These are phyloP conservation scores for Endotricha flammealis DNA, from an alignment of 2,888 invertebrate genomes.

Conservation along the genomic window DNA sequence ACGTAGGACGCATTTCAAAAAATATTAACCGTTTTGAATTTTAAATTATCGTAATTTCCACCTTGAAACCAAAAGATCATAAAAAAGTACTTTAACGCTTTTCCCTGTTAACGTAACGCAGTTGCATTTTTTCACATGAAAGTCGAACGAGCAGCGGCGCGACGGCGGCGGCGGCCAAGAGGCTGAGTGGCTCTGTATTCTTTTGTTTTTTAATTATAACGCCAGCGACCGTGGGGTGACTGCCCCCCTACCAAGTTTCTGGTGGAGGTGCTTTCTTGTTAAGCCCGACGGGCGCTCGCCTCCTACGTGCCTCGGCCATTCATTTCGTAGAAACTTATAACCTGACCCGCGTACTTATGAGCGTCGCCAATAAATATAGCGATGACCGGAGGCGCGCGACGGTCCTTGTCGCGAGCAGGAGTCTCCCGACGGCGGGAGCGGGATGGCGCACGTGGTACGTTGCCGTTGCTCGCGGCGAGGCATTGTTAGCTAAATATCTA, in stretches of 20 bases:
- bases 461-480: slow-evolving; percentile 58
- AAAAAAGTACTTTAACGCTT: too few relatives aligned
- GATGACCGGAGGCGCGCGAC: slow-evolving; percentile 67
- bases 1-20: too few relatives aligned
- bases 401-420: slow-evolving; percentile 51
- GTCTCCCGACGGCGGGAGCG: slow-evolving; percentile 36
- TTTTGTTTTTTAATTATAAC: slow-evolving; percentile 79
- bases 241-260: slow-evolving; percentile 56
- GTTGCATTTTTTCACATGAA: slow-evolving; percentile 67
- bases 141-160: slow-evolving; percentile 44
- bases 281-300: slow-evolving; percentile 63
- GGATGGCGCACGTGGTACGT: slow-evolving; percentile 48
- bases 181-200: slow-evolving; percentile 74
- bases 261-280: slow-evolving; percentile 74
- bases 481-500: slow-evolving; percentile 78
- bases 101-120: too few relatives aligned
- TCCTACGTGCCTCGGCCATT: slow-evolving; percentile 75
- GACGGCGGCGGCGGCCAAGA: slow-evolving; percentile 55
- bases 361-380: slow-evolving; percentile 78
- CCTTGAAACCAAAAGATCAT: too few relatives aligned
- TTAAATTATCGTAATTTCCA: too few relatives aligned
- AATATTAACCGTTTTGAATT: too few relatives aligned
- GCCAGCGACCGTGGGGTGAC: slow-evolving; percentile 56
- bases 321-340: slow-evolving; percentile 77
- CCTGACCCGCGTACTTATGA: slow-evolving; percentile 78